Base-by-base conservation (phyloP, 2,113 vertebrate genomes). In the Pimephales promelas region DNA sequence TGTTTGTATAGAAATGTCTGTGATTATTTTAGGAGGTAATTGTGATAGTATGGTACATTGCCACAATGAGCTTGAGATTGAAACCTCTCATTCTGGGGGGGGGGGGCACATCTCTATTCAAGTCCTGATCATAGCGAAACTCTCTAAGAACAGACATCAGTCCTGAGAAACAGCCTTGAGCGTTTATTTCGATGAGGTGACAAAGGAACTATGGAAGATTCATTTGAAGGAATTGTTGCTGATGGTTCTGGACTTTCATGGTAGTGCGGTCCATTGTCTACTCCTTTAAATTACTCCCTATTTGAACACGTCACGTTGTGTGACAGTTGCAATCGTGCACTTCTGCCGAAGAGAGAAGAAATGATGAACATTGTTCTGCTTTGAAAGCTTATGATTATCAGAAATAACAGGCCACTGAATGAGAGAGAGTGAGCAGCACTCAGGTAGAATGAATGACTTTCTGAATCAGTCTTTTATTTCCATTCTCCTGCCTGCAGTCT, bases 301-400 rank as follows among this genome's bases (percentile, higher is more conserved):
- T 77, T 68, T 77, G 31, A 77, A 68, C n/a, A 9, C 2, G 3
- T 78, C 73, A 83, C n/a, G 28, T 66, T 52, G 73, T 68, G 28
- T 54, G 82, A 77, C 31, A 70, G 73, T 73, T 66, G 57, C 82
- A 83, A 77, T 77, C 82, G 68, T 76, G 61, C 54, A 47, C 16
- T 28, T 45, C 73, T 70, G 62, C 26, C 4, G 72, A 74, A 83
- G 20, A 52, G 26, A 72, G 49, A 82, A 59, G 83, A 36, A 76
- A 85, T 79, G 45, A 86, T 64, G 81, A 49, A 62, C 72, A 71
- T 47, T 43, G 75, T 81, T 79, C 71, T 36, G 49, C 73, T 83
- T 88, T 82, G 26, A 76, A 85, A 86, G 83, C 64, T n/a, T 18
- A 34, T 36, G 83, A 89, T 86, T 89, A 87, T 56, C 83, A 54